These are phyloP conservation scores for Chloroclystis v-ata DNA, from an alignment of 2,888 invertebrate species.

Conservation along the genomic window DNA sequence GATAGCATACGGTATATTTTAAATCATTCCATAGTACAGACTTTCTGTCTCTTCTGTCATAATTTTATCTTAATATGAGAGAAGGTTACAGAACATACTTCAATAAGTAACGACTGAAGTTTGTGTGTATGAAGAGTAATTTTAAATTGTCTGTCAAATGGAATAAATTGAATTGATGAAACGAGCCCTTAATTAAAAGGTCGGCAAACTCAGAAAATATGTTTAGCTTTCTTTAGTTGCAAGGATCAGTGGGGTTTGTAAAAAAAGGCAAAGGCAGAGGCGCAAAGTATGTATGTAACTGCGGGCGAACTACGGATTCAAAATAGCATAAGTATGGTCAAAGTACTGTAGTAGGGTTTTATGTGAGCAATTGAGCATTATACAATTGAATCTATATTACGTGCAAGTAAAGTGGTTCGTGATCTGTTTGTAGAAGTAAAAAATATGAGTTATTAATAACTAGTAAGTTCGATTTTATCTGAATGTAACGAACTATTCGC, in stretches of 20 bases:
- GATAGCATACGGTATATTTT: no score
- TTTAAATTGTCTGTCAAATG: no score
- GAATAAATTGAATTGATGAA: no score
- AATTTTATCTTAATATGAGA: no score
- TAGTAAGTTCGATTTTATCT: background rate
- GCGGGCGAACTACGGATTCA: constrained; percentile 19
- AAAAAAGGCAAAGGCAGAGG: constrained; percentile 2
- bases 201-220: no score
- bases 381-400: constrained; percentile 9
- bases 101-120: no score
- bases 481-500: no score
- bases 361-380: constrained; percentile 2
- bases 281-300: constrained; percentile 23
- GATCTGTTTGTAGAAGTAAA: constrained; percentile 13
- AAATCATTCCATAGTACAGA: no score
- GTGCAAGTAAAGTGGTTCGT: constrained; percentile 16
- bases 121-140: no score
- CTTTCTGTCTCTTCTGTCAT: no score
- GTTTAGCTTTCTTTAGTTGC: constrained; percentile 6
- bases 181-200: no score
- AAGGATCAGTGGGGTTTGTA: constrained; percentile 11
- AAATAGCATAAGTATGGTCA: constrained; percentile 15
- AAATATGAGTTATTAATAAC: constrained; percentile 18
- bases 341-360: constrained; percentile 6
- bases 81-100: no score